Base-by-base conservation (phyloP, 2,888 invertebrate genomes). In the Anaspis maculata region DNA sequence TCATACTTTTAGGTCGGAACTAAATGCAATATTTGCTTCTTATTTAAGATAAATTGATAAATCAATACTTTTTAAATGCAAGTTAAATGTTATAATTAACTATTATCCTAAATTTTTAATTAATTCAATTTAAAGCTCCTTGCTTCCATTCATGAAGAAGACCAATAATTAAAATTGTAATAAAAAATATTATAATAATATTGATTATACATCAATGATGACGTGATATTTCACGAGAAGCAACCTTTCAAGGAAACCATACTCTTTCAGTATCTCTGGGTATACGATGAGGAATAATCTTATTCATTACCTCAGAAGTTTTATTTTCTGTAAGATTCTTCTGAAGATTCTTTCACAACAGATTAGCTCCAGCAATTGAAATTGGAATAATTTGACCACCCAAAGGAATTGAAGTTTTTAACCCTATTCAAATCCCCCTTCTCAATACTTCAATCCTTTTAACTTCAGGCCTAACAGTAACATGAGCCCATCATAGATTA, bases 151-250 rank as follows among this genome's bases (percentile, higher is more conserved):
- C 72, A 56, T 72, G 64, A 15, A 66, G 66, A 33, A 72, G 26
- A 0, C 73, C 72, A 37, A 72, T 23, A 55, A 77, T 47, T 61
- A 78, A 52, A 58, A 78, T 71, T 42, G 59, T 7, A 41, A 72
- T 48, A 55, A 76, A 69, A 51, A 33, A 51, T 40, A 16, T 27
- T 9, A 48, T 46, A 19, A 59, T 51, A 2, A 44, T 14, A 12
- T 71, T 65, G 81, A 76, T 75, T 80, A 79, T 39, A 80, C 71
- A 69, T 81, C 79, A 70, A 81, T 82, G 68, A 82, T 77, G 70
- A 80, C 64, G 57, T 81, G 81, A 67, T 59, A 79, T 65, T 19
- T 77, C 72, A 61, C 80, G 74, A 69, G 73, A 57, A 68, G 76
- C 74, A 68, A 81, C 74, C 62, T 76, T 77, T 56, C 74, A 42